phyloP scores from a whole-genome alignment of 2,113 vertebrate species.

The Reinhardtius hippoglossoides region DNA sequence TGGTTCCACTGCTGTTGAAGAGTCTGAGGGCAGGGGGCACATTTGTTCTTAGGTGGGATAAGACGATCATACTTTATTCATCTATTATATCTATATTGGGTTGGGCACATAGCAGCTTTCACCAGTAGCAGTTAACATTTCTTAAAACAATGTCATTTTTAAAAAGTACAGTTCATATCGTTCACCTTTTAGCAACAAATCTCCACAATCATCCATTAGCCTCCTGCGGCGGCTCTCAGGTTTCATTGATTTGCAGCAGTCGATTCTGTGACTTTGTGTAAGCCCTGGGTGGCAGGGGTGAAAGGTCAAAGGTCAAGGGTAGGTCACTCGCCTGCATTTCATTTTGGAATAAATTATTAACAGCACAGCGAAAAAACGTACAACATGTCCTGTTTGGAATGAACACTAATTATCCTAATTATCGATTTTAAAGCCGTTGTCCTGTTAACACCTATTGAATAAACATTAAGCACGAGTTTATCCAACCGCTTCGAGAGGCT shows the following conservation, averaged over 20 bases:
- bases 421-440: conserved; percentile 42
- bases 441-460: conserved; percentile 18
- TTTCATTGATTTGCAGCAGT: conserved; percentile 64
- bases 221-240: conserved; percentile 22
- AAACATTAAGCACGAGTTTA: conserved; percentile 15
- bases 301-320: conserved; percentile 53
- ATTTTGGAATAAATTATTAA: conserved; percentile 58
- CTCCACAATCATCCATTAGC: conserved; percentile 16
- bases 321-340: conserved; percentile 34
- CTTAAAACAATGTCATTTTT: no score
- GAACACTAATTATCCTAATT: conserved; percentile 19
- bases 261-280: conserved; percentile 16
- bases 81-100: no score
- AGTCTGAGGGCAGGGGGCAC: no score
- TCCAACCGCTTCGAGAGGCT: background rate
- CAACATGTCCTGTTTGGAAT: no score
- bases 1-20: no score
- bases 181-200: background rate
- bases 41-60: no score
- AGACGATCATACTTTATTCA: no score
- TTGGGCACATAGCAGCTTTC: no score
- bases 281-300: conserved; percentile 3
- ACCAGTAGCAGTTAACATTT: no score
- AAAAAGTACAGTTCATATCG: background rate
- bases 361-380: conserved; percentile 17